Evolutionary conservation across 1,140 invertebrate genomes (phyloP).

Genomic region (Mycetomoellerius zeteki): DNA sequence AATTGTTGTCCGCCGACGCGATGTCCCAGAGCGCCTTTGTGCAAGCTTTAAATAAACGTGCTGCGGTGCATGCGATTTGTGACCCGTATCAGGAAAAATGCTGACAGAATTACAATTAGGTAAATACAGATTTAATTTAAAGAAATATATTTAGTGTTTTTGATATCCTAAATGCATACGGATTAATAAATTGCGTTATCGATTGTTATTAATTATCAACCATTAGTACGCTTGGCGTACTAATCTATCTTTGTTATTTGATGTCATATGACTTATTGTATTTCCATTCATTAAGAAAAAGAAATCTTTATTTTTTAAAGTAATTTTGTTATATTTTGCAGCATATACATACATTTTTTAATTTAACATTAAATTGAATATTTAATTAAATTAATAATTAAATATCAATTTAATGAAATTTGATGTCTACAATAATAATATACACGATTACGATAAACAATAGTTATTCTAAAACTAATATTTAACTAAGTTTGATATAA

Average conservation of each 20-base stretch:
- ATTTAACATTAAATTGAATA: background rate
- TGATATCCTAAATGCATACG: background rate
- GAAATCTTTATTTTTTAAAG: background rate
- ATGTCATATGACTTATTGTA: background rate
- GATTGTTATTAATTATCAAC: slow-evolving; percentile 20
- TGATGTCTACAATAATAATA: background rate
- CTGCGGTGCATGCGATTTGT: background rate
- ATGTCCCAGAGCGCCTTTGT: slow-evolving; percentile 13
- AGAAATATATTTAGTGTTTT: background rate
- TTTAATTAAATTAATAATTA: background rate
- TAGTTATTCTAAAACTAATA: slow-evolving; percentile 1
- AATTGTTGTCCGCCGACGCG: slow-evolving; percentile 29
- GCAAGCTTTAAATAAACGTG: slow-evolving; percentile 33
- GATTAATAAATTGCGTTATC: slow-evolving; percentile 6
- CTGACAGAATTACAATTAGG: background rate
- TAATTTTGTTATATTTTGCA: background rate
- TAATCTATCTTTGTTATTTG: background rate
- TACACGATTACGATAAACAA: background rate
- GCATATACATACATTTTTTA: background rate
- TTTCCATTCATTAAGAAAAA: background rate
- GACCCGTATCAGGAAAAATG: slow-evolving; percentile 15
- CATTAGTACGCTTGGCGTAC: background rate
- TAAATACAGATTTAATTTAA: background rate
- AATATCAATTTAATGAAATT: background rate
- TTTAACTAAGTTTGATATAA: background rate